Percentiles rank a stretch among this genome's conserved stretches.
These are phyloP conservation scores for Trypoxylus dichotomus DNA, from an alignment of 1,140 invertebrate genomes.

Conservation along the genomic window DNA sequence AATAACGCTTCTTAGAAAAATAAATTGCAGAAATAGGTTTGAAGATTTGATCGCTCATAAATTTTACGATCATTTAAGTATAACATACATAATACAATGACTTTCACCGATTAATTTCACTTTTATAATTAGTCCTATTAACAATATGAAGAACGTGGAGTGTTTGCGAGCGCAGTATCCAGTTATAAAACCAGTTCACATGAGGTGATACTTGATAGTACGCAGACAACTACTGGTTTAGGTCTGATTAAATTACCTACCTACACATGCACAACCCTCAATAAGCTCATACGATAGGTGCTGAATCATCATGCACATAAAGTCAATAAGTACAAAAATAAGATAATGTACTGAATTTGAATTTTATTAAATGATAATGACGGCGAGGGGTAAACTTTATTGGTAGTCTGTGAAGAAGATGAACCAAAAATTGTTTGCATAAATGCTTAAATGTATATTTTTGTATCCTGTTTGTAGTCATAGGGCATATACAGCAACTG, in stretches of 20 bases:
- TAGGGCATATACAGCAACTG: no score
- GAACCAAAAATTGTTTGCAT: no score
- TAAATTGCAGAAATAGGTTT: background rate
- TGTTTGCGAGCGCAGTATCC: background rate
- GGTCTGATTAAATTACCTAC: background rate
- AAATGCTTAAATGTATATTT: no score
- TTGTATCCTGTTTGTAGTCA: no score
- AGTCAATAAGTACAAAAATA: no score
- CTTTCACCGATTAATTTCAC: background rate
- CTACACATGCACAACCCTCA: background rate
- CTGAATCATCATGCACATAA: no score
- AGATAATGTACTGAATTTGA: no score
- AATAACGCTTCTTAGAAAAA: background rate
- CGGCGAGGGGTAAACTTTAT: no score
- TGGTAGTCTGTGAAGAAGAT: no score
- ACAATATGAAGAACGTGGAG: background rate
- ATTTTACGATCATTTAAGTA: background rate
- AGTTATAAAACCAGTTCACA: background rate
- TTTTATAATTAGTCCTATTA: background rate
- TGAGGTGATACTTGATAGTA: background rate
- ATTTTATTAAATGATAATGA: no score
- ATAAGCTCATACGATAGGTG: no score
- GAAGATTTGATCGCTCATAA: background rate
- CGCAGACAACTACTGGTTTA: background rate
- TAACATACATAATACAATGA: background rate